Conservation (phyloP, 2,113 vertebrate genomes). For the Maccullochella peelii region DNA sequence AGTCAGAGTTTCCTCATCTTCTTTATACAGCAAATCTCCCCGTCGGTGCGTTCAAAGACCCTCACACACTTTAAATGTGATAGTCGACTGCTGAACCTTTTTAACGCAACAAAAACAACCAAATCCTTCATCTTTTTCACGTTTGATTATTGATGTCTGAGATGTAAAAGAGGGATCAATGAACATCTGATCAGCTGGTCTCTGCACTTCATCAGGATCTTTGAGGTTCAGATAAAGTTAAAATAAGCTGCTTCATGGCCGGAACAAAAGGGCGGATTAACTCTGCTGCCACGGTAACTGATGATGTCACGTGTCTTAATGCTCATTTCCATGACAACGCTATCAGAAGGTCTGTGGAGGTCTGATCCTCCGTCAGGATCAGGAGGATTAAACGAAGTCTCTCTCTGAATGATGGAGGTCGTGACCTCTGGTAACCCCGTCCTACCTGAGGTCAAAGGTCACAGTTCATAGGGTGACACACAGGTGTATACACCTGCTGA, state of each 20-base stretch:
- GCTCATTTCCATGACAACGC: constrained; percentile 64
- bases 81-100: neutral
- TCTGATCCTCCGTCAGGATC: constrained; percentile 52
- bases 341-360: constrained; percentile 44
- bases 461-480: neutral
- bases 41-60: neutral
- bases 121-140: neutral
- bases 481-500: neutral
- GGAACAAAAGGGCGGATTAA: constrained; percentile 60
- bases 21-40: neutral
- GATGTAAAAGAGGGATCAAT: neutral
- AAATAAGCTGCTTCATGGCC: constrained; percentile 9
- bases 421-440: neutral
- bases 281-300: constrained; percentile 48
- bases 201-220: neutral
- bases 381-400: constrained; percentile 40
- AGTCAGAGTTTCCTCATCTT: no score
- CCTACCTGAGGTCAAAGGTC: constrained; percentile 27
- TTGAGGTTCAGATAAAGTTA: constrained; percentile 4
- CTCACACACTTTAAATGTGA: neutral
- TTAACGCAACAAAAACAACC: neutral
- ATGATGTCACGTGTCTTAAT: constrained; percentile 48
- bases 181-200: neutral
- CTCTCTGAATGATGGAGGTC: neutral
- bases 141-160: neutral